Conservation (phyloP, 1,140 invertebrate genomes). For the Drosophila repletoides region DNA sequence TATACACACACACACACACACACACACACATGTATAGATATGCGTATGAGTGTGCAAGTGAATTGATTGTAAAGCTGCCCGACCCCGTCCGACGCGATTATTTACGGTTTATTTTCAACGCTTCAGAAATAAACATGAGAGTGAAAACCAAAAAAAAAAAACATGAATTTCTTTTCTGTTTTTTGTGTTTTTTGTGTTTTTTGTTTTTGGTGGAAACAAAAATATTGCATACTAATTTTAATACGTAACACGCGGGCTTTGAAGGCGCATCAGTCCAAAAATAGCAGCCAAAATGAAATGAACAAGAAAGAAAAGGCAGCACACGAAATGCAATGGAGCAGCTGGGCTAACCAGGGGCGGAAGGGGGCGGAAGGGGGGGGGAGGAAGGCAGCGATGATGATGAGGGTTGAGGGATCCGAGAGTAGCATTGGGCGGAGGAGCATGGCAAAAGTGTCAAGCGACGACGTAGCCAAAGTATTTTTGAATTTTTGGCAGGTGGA, state of each 20-base stretch:
- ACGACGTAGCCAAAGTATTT: slow-evolving; percentile 45
- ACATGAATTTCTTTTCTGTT: slow-evolving; percentile 49
- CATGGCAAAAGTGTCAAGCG: slow-evolving; percentile 65
- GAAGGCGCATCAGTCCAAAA: slow-evolving; percentile 60
- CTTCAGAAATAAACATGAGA: slow-evolving; percentile 72
- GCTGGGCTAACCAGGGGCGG: background rate
- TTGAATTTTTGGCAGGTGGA: slow-evolving; percentile 75
- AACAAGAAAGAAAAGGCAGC: slow-evolving; percentile 25
- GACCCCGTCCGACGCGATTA: slow-evolving; percentile 63
- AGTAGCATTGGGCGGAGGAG: no score
- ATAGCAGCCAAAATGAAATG: slow-evolving; percentile 53
- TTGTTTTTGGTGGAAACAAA: slow-evolving; percentile 50
- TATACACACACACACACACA: slow-evolving; percentile 15
- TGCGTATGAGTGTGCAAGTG: slow-evolving; percentile 65
- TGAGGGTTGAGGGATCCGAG: no score
- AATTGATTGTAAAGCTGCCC: slow-evolving; percentile 77
- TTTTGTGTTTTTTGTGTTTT: slow-evolving; percentile 12
- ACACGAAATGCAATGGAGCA: slow-evolving; percentile 12
- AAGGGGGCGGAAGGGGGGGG: background rate
- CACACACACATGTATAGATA: slow-evolving; percentile 24
- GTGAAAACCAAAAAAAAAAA: slow-evolving; percentile 12
- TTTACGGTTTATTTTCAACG: slow-evolving; percentile 80
- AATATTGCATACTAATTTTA: slow-evolving; percentile 81
- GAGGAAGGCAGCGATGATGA: slow-evolving; percentile 15
- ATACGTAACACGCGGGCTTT: slow-evolving; percentile 76